A percentile compares a stretch with the other conserved stretches of the same genome.
Evolutionary conservation across 1,140 invertebrate genomes (phyloP).

Genomic region (Drosophila obscura): DNA sequence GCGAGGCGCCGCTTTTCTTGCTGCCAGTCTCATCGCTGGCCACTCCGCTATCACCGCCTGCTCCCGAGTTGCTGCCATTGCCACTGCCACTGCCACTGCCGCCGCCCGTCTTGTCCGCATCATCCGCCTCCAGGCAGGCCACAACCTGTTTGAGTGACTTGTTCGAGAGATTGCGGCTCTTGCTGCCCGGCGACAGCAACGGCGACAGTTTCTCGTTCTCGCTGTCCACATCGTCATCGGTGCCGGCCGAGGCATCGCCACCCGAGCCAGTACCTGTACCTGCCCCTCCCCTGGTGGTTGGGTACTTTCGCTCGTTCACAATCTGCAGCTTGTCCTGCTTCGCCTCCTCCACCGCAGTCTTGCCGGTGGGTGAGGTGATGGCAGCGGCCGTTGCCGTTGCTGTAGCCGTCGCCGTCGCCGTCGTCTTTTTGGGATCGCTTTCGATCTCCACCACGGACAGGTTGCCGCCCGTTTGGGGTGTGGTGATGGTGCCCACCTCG

Average conservation of each 20-base stretch:
- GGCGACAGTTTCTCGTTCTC: constrained; percentile 92
- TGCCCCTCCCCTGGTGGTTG: constrained; percentile 24
- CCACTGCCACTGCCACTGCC: background rate
- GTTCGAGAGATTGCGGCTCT: constrained; percentile 53
- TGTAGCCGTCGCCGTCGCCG: constrained; percentile 41
- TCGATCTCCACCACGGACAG: constrained; percentile 61
- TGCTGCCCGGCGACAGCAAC: constrained; percentile 86
- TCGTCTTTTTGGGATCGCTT: constrained; percentile 50
- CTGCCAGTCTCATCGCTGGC: constrained; percentile 31
- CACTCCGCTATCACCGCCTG: background rate
- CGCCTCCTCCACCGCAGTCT: constrained; percentile 10
- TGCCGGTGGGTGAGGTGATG: too few species aligned
- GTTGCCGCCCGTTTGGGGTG: constrained; percentile 13
- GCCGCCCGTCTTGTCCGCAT: constrained; percentile 28
- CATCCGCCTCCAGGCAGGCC: constrained; percentile 36
- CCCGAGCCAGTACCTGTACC: constrained; percentile 21
- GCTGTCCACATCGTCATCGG: constrained; percentile 89
- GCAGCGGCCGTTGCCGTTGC: constrained; percentile 21
- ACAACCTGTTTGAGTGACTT: constrained; percentile 67
- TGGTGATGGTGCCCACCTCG: constrained; percentile 71
- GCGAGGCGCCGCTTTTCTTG: constrained; percentile 29
- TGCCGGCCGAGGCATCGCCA: constrained; percentile 36
- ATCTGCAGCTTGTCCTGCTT: constrained; percentile 76
- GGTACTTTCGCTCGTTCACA: constrained; percentile 72
- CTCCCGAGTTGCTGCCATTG: background rate